Conservation (phyloP, 1,140 invertebrate species). For the Drosophila nasuta region DNA sequence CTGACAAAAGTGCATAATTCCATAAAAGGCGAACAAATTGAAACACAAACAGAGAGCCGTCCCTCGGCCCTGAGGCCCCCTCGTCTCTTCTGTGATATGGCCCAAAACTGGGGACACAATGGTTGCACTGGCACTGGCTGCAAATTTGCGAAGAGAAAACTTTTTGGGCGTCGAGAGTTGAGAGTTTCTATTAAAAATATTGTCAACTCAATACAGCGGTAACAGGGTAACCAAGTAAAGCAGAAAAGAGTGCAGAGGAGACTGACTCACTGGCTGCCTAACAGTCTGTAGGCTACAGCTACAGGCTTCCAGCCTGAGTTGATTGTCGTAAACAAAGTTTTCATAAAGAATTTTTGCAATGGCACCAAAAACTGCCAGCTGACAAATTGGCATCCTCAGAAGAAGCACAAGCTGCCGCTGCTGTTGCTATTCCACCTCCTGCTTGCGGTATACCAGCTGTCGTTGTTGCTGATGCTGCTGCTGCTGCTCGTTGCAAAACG, state of each 20-base stretch:
- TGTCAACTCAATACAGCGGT: constrained; percentile 73
- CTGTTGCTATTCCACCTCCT: constrained; percentile 5
- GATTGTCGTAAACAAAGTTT: constrained; percentile 81
- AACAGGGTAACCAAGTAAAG: neutral
- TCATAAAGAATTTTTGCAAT: constrained; percentile 73
- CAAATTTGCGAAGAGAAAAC: constrained; percentile 64
- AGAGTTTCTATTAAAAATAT: constrained; percentile 80
- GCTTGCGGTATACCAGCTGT: constrained; percentile 15
- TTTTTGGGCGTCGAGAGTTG: constrained; percentile 61
- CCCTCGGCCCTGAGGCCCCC: constrained; percentile 13
- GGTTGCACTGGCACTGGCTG: constrained; percentile 42
- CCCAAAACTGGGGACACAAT: constrained; percentile 32
- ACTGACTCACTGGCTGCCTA: constrained; percentile 2
- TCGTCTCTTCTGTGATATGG: neutral
- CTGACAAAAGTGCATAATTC: constrained; percentile 80
- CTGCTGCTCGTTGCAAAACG: constrained; percentile 29
- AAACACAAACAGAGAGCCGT: constrained; percentile 69
- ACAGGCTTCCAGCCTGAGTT: constrained; percentile 44
- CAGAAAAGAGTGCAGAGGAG: neutral
- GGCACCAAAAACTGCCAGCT: constrained; percentile 61
- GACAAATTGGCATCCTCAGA: constrained; percentile 78
- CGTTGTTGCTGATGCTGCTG: constrained; percentile 13
- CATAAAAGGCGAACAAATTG: constrained; percentile 78
- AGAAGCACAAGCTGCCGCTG: constrained; percentile 54
- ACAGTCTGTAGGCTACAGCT: constrained; percentile 15